phyloP scores from a whole-genome alignment of 2,797 vertebrate species.

The Picus viridis region DNA sequence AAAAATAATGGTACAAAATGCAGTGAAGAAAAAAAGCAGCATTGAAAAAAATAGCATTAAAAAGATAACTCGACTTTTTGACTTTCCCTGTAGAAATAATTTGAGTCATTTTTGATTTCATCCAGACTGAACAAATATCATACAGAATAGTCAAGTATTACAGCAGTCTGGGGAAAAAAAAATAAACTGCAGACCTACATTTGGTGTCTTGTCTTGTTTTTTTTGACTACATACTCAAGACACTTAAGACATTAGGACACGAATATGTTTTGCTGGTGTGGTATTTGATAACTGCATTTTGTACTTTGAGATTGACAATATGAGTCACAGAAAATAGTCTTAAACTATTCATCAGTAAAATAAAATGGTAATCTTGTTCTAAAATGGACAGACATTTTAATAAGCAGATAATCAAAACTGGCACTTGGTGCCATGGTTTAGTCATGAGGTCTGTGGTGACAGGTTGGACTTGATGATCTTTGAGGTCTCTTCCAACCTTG shows the following conservation, averaged over 20 bases:
- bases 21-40: neutral
- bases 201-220: neutral
- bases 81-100: constrained; percentile 1
- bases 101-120: neutral
- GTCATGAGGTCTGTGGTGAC: no score
- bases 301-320: neutral
- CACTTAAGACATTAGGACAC: neutral
- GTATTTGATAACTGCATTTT: neutral
- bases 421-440: neutral
- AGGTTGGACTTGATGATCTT: no score
- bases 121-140: neutral
- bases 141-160: neutral
- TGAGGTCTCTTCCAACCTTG: no score
- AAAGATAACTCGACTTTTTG: constrained; percentile 1
- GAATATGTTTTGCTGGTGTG: neutral
- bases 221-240: neutral
- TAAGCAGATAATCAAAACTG: constrained; percentile 63
- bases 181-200: neutral
- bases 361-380: constrained; percentile 26
- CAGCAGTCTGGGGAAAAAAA: neutral
- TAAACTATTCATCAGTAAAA: constrained; percentile 12
- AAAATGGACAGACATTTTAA: constrained; percentile 51
- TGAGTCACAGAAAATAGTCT: neutral
- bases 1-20: neutral
- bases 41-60: neutral